Conservation (phyloP, 2,888 invertebrate genomes). For the Campaea margaritaria region DNA sequence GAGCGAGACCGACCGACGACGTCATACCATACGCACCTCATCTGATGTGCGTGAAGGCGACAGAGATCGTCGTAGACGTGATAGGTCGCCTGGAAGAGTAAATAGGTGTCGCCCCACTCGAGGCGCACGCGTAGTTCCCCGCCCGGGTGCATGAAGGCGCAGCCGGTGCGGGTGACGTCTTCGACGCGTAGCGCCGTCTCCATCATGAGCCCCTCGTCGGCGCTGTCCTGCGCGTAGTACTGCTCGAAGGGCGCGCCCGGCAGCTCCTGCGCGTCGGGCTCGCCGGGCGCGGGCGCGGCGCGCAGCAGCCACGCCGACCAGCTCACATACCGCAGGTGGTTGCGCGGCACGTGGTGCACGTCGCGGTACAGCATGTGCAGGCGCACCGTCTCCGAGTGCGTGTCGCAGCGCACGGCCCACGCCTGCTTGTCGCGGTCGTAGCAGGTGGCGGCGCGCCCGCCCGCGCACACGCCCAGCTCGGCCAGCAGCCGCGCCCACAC, state of each 20-base stretch:
- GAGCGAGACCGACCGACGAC: neutral
- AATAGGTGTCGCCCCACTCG: constrained; percentile 93
- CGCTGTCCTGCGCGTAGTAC: constrained; percentile 92
- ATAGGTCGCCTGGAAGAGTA: constrained; percentile 92
- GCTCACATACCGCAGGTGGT: constrained; percentile 89
- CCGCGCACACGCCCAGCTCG: constrained; percentile 82
- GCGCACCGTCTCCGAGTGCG: constrained; percentile 90
- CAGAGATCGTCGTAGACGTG: constrained; percentile 93
- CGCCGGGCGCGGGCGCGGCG: constrained; percentile 80
- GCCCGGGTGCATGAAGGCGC: constrained; percentile 89
- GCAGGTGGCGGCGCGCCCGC: constrained; percentile 86
- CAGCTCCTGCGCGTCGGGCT: constrained; percentile 87
- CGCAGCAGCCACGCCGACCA: constrained; percentile 89
- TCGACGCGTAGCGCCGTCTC: constrained; percentile 91
- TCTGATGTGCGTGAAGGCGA: constrained; percentile 92
- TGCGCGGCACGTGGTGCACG: constrained; percentile 91
- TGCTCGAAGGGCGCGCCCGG: constrained; percentile 91
- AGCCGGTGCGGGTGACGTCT: constrained; percentile 88
- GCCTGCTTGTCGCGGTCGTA: constrained; percentile 93
- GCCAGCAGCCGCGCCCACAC: constrained; percentile 88
- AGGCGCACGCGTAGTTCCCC: constrained; percentile 90
- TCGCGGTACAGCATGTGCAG: constrained; percentile 91
- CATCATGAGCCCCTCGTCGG: constrained; percentile 93
- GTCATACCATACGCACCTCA: constrained; percentile 88
- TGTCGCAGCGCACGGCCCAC: constrained; percentile 91